Evolutionary conservation across 2,113 vertebrate species (phyloP), one percentile per base, ranked within the genome.

Genomic region (Poeciliopsis turrubarensis): DNA sequence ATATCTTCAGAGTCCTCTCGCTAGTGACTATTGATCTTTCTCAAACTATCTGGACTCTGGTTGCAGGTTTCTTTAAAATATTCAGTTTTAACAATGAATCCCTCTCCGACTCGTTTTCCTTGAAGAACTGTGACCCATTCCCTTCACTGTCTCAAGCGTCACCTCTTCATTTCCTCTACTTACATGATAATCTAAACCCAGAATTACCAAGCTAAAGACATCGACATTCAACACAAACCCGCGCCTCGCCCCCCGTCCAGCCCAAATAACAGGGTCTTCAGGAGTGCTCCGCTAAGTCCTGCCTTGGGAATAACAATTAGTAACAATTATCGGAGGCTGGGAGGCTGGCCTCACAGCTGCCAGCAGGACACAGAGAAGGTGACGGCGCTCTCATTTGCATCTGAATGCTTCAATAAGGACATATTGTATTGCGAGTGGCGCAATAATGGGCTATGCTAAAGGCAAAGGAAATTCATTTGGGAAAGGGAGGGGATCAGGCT

Each of bases 371-470:
- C 73, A 83, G 78, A 83, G 81, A 73, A 78, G 83, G 87, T 81
- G 80, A 80, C 73, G 75, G 73, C 65, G 80, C 73, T 79, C 85
- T 90, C 85, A 92, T 92, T 91, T 91, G 85, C 91, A 92, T 91
- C 30, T 90, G 89, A 92, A 92, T 90, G 91, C 90, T 84, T 87
- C 91, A 91, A 89, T 89, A 87, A 90, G 89, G 83, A 89, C 89
- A 89, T 78, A 90, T 91, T 89, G 86, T 89, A 85, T 84, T 80
- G 85, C 32, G 82, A 90, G 85, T 87, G 78, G 72, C 47, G 80
- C 72, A 69, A 90, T 89, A 92, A 91, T 90, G 84, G 71, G 80
- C 87, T 37, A 70, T 11, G 81, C 72, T 86, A 89, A 90, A 89
- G 82, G 84, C 84, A 87, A 85, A 68, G 78, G 83, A 72, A 82